Percentiles rank a stretch among this genome's conserved stretches.
Conservation (phyloP, 2,113 vertebrate genomes). For the Ancistrus triradiatus region DNA sequence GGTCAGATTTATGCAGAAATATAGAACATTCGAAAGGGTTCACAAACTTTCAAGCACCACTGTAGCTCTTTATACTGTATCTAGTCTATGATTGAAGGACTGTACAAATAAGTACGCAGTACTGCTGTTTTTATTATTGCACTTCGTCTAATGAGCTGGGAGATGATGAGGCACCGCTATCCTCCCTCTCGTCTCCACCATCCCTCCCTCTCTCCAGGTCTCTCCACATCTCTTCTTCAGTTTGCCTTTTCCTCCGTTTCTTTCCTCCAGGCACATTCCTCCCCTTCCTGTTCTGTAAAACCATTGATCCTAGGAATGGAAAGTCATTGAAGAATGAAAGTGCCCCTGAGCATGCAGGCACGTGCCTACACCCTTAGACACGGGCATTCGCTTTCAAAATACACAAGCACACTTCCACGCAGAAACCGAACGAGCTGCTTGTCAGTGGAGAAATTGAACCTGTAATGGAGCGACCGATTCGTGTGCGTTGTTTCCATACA, state of each 20-base stretch:
- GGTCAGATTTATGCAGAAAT: no score
- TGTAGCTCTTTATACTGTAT: no score
- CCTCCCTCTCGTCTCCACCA: background rate
- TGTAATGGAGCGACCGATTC: conserved; percentile 33
- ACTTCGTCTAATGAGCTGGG: conserved; percentile 59
- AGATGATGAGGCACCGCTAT: conserved; percentile 45
- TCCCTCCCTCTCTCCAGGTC: background rate
- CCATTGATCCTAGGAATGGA: conserved; percentile 43
- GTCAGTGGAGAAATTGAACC: conserved; percentile 43
- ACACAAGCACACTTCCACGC: background rate
- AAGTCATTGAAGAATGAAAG: conserved; percentile 51
- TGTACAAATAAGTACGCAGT: conserved; percentile 53
- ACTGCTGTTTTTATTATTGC: conserved; percentile 57
- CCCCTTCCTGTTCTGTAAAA: conserved; percentile 26
- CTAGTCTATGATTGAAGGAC: background rate
- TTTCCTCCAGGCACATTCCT: background rate
- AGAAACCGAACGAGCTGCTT: conserved; percentile 38
- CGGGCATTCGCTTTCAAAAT: background rate
- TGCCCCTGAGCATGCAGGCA: conserved; percentile 9
- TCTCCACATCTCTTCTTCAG: background rate
- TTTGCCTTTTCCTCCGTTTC: background rate
- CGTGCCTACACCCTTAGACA: conserved; percentile 1
- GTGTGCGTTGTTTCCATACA: conserved; percentile 14
- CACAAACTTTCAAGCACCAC: no score
- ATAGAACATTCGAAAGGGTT: no score